phyloP scores from a whole-genome alignment of 1,140 invertebrate genomes.

The Pemphigus obesinymphae region DNA sequence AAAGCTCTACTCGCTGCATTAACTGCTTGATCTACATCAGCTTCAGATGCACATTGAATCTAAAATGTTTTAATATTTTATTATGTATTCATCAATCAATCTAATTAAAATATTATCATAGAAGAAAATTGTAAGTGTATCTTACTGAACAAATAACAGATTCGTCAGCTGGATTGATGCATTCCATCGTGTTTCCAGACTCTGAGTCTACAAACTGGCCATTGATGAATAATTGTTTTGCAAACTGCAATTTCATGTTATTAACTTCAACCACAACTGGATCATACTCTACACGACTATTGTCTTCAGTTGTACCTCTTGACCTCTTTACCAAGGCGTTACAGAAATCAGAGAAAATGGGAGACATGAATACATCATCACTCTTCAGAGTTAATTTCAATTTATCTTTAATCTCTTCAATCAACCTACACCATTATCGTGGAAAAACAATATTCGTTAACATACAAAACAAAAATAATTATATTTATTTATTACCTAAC shows the following conservation, averaged over 20 bases:
- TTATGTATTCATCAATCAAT: not conserved
- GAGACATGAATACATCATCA: conserved; percentile 89
- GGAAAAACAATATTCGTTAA: not conserved
- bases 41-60: conserved; percentile 68
- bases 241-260: conserved; percentile 77
- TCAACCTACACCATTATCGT: conserved; percentile 57
- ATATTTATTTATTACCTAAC: conserved; percentile 58
- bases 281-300: conserved; percentile 60
- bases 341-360: conserved; percentile 77
- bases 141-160: conserved; percentile 66
- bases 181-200: conserved; percentile 59
- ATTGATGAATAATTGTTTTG: conserved; percentile 85
- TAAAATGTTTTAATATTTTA: conserved; percentile 44
- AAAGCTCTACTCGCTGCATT: conserved; percentile 81
- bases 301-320: conserved; percentile 57
- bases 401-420: conserved; percentile 87
- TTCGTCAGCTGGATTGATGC: conserved; percentile 83
- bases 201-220: conserved; percentile 82
- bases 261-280: conserved; percentile 73
- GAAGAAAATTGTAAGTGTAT: not conserved
- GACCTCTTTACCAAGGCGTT: conserved; percentile 61
- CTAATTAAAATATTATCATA: not conserved
- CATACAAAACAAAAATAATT: not conserved
- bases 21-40: conserved; percentile 84
- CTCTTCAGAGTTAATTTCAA: conserved; percentile 74